A percentile compares a stretch with the other conserved stretches of the same genome.
These are phyloP conservation scores for Willowsia nigromaculata DNA, from an alignment of 2,888 invertebrate genomes.

Conservation along the genomic window DNA sequence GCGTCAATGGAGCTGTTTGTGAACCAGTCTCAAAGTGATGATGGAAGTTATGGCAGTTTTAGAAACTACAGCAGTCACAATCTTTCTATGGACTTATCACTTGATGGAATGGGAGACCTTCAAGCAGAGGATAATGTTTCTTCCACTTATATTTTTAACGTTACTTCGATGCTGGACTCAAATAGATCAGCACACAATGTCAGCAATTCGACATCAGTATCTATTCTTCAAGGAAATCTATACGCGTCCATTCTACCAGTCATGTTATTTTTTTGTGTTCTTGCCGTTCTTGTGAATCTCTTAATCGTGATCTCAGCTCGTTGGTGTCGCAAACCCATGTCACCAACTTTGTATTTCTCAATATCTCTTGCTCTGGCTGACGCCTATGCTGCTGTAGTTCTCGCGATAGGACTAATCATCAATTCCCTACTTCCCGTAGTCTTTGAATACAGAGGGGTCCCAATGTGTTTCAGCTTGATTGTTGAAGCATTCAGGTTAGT, in stretches of 20 bases:
- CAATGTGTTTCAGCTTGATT: conserved; percentile 79
- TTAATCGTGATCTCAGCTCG: conserved; percentile 82
- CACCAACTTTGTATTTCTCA: conserved; percentile 84
- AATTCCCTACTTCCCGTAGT: conserved; percentile 82
- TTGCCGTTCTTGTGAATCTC: conserved; percentile 83
- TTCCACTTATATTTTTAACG: conserved; percentile 21
- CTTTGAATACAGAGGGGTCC: conserved; percentile 78
- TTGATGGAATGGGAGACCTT: conserved; percentile 37
- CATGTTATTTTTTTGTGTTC: conserved; percentile 82
- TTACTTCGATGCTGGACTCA: neutral
- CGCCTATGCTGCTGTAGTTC: conserved; percentile 82
- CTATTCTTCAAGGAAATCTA: conserved; percentile 54
- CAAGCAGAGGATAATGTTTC: conserved; percentile 26
- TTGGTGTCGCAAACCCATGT: conserved; percentile 83
- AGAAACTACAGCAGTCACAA: conserved; percentile 9
- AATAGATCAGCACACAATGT: conserved; percentile 57
- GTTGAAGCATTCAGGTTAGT: conserved; percentile 81
- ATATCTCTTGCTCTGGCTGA: conserved; percentile 84
- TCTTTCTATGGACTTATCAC: conserved; percentile 18
- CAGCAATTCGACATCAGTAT: conserved; percentile 31
- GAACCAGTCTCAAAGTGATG: neutral
- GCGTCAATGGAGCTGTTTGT: conserved; percentile 53
- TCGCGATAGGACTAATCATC: conserved; percentile 82
- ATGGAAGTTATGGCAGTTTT: conserved; percentile 17
- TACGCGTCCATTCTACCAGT: conserved; percentile 79